phyloP scores from a whole-genome alignment of 2,797 vertebrate genomes.

The Darevskia nairensis region DNA sequence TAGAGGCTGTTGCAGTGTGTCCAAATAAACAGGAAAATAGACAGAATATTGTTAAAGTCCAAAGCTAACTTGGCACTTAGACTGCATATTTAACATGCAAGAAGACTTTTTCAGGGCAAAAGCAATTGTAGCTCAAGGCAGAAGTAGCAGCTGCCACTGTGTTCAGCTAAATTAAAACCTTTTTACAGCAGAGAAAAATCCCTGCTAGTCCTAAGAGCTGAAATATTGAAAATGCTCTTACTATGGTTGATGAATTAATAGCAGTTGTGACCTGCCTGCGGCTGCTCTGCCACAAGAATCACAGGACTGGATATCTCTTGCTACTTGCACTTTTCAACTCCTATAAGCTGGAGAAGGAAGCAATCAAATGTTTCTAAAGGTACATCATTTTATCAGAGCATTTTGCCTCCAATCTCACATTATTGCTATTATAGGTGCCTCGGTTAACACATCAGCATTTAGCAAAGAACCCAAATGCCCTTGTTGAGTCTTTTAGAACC shows the following conservation, averaged over 20 bases:
- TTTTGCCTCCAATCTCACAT: neutral
- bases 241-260: slow-evolving; percentile 49
- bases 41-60: slow-evolving; percentile 40
- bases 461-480: neutral
- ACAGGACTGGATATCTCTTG: slow-evolving; percentile 29
- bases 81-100: slow-evolving; percentile 59
- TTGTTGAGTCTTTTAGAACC: slow-evolving; percentile 2
- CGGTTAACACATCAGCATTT: slow-evolving; percentile 10
- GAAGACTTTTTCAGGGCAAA: slow-evolving; percentile 47
- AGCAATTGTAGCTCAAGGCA: slow-evolving; percentile 45
- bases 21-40: slow-evolving; percentile 27
- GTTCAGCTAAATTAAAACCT: slow-evolving; percentile 53
- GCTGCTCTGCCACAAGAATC: slow-evolving; percentile 28
- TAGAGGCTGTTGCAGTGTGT: slow-evolving; percentile 33
- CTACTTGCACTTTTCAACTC: slow-evolving; percentile 45
- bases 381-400: slow-evolving; percentile 31
- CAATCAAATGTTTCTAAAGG: slow-evolving; percentile 28
- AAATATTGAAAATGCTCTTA: slow-evolving; percentile 55
- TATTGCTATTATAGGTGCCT: neutral
- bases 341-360: neutral
- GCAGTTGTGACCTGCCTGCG: slow-evolving; percentile 27
- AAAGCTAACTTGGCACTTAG: slow-evolving; percentile 51
- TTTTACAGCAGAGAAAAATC: slow-evolving; percentile 46
- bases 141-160: slow-evolving; percentile 42
- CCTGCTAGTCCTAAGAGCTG: slow-evolving; percentile 47